Evolutionary conservation across 1,140 invertebrate species (phyloP), one percentile per base, ranked within the genome.

Genomic region (Bombus affinis): DNA sequence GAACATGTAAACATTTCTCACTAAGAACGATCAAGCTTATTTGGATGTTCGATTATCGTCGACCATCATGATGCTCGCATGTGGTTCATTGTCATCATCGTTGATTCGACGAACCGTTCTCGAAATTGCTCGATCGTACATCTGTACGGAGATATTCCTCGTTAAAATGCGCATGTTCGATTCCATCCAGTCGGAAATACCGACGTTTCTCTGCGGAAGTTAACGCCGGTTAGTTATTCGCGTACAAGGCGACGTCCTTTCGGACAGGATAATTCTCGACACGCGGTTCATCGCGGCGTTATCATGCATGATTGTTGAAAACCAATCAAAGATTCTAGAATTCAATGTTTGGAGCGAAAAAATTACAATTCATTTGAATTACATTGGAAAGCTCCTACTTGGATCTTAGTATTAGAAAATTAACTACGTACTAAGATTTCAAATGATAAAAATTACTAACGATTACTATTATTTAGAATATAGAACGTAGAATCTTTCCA

Each of bases 131-230:
- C 25, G n/a, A 35, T 53, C 39, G 75, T 6, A 12, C 12, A 8
- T 39, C 12, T 32, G n/a, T 42, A 35, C 53, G 32, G 39, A 15
- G 32, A 57, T 80, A 9, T 37, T n/a, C 9, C 80, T 28, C 59
- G 72, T 68, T 42, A 44, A 86, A 71, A 78, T 83, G 88, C 35
- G 66, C 79, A 85, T 80, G 89, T 73, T 62, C 89, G 86, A 90
- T 90, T 90, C 81, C 76, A 82, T 90, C 82, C 78, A 87, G 83
- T 39, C 39, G 79, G 74, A 82, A 90, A 82, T 47, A 65, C 62
- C 82, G 82, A 85, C 86, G 79, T 80, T 79, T 81, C 75, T 84
- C 72, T 65, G 53, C 72, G 83, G 75, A 86, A 75, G 62, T 39
- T 35, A 35, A 65, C 84, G 86, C 57, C 83, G 81, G 80, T 76